Evolutionary conservation across 1,140 invertebrate genomes (phyloP), one percentile per base, ranked within the genome.

Genomic region (Ptiloglossa arizonensis): DNA sequence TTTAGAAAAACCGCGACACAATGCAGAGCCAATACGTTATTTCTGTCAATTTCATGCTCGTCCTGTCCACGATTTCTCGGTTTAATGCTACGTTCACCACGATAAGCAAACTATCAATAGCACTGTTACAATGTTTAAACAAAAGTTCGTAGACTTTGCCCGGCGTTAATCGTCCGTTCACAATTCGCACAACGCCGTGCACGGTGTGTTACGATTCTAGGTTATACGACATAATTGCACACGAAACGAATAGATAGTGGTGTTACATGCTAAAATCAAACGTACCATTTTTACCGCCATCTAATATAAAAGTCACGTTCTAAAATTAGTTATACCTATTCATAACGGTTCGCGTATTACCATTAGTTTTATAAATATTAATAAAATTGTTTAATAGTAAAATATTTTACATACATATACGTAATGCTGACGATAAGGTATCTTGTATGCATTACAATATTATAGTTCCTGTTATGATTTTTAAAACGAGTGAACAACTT

Each of bases 1-100:
- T 80, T 80, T 66, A 80, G 63, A 80, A 76, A 75, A 64, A 44
- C 32, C 70, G 46, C 59, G 59, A 79, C 60, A 73, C 59, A 48
- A 71, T 32, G 57, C 29, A 2, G 32, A 56, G 27, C 60, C 32
- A 48, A 74, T 56, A 73, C 60, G 77, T 66, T 59, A 74, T 79
- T 63, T 59, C 70, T 73, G 52, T 74, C 60, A 74, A 74, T 66
- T 64, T 79, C 50, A 59, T 66, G 52, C 54, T 50, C 64, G 32
- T 62, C 19, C 35, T 56, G 11, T 19, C 5, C 9, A 9, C n/a
- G 2, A n/a, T 24, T 19, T 15, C 17, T 24, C 8, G 9, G 0
- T 13, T 44, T 15, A 3, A 77, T 54, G 13, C 4, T 35, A 46
- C 13, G 24, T 71, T 69, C 46, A 56, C 67, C 46, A 32, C 46